A percentile compares a stretch with the other conserved stretches of the same genome.
These are phyloP conservation scores for Paragorgia papillata DNA, from an alignment of 92 coral and sea anemone species.

Conservation along the genomic window DNA sequence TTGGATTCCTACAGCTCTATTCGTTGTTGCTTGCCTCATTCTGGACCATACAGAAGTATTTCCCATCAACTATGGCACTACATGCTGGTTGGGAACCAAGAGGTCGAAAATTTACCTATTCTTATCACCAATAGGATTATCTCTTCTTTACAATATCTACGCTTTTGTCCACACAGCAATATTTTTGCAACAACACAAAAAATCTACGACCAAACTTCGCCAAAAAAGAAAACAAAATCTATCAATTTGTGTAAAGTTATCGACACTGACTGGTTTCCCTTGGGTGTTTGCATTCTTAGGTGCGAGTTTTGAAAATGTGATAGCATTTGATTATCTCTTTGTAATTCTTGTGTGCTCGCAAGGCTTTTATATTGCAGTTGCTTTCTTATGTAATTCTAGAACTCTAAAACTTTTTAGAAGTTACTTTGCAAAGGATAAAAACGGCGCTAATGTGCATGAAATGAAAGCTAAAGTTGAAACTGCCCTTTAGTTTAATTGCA, in stretches of 20 bases:
- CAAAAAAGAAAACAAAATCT: not conserved
- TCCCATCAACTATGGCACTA: not conserved
- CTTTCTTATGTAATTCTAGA: not conserved
- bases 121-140: not conserved
- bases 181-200: not conserved
- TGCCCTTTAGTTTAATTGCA: too few relatives aligned
- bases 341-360: not conserved
- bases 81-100: constrained; percentile 2
- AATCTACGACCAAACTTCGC: not conserved
- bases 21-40: not conserved
- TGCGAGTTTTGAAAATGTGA: not conserved
- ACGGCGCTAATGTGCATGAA: too few relatives aligned
- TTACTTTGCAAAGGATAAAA: not conserved
- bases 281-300: not conserved
- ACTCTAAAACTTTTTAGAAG: not conserved
- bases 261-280: not conserved
- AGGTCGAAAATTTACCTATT: not conserved
- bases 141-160: not conserved
- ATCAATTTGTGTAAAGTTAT: not conserved
- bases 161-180: not conserved
- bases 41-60: not conserved
- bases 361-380: not conserved
- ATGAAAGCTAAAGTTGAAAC: too few relatives aligned
- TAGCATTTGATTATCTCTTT: constrained; percentile 3
- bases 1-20: not conserved